Evolutionary conservation across 2,113 vertebrate species (phyloP).

Genomic region (Sapajus apella): DNA sequence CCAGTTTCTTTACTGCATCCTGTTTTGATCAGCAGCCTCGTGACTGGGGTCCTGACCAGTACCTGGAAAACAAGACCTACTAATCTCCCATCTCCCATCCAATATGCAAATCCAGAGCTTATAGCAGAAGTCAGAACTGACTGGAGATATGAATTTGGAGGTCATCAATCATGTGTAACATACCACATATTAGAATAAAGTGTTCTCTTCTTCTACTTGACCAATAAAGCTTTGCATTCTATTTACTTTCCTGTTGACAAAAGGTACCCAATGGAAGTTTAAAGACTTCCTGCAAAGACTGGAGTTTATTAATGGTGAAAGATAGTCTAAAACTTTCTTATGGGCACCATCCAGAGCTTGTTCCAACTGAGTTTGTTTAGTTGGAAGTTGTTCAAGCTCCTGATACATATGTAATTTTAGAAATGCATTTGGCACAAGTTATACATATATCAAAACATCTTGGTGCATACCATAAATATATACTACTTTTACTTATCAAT

Average conservation of each 20-base stretch:
- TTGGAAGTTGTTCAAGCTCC: background rate
- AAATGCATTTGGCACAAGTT: background rate
- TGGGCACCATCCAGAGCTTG: background rate
- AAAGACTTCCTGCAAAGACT: background rate
- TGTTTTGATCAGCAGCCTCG: no score
- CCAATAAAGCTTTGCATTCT: background rate
- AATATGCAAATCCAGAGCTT: background rate
- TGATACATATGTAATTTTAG: background rate
- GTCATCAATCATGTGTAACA: background rate
- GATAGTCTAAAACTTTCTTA: background rate
- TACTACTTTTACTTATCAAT: background rate
- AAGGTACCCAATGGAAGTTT: background rate
- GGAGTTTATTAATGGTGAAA: background rate
- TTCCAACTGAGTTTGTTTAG: background rate
- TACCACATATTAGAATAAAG: background rate
- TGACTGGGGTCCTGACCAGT: no score
- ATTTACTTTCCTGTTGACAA: background rate
- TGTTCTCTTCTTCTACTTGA: background rate
- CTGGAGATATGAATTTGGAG: background rate
- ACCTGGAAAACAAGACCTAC: no score
- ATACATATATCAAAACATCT: background rate
- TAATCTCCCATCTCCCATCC: no score
- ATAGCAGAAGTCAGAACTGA: background rate
- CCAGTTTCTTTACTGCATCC: no score
- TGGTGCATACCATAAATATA: background rate